A percentile compares a stretch with the other conserved stretches of the same genome.
These are phyloP conservation scores for Lepidothrix coronata DNA, from an alignment of 2,113 vertebrate species.

Conservation along the genomic window DNA sequence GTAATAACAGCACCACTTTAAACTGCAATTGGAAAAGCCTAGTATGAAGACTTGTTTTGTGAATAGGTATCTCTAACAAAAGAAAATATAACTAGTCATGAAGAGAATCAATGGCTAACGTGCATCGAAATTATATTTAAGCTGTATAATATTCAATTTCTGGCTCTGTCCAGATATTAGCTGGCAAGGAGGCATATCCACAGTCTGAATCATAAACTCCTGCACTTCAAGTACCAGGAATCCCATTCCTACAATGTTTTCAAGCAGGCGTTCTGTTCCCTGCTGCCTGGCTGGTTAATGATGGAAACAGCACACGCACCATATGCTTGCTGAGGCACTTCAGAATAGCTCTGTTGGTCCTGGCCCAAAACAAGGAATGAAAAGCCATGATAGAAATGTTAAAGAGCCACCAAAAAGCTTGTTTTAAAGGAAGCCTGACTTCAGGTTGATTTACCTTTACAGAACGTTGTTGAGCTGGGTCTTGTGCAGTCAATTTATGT, in stretches of 20 bases:
- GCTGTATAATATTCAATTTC: background rate
- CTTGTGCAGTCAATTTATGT: background rate
- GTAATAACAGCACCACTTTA: background rate
- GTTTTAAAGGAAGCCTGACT: background rate
- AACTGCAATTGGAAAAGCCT: background rate
- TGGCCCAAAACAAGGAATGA: background rate
- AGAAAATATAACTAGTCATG: background rate
- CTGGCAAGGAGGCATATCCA: background rate
- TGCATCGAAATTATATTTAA: background rate
- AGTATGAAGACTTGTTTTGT: background rate
- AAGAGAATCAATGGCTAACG: background rate
- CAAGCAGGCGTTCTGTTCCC: background rate
- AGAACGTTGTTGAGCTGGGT: background rate
- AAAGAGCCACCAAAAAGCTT: background rate
- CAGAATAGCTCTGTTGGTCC: background rate
- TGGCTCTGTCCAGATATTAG: background rate
- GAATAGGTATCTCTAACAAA: background rate
- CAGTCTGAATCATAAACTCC: background rate
- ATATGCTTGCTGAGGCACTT: background rate
- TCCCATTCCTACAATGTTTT: background rate
- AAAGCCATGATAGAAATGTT: background rate
- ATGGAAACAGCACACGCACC: constrained; percentile 9
- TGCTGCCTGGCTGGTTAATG: background rate
- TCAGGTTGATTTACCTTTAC: background rate
- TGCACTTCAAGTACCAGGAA: background rate